These are phyloP conservation scores for Drosophila bocki DNA, from an alignment of 1,140 invertebrate genomes.

Conservation along the genomic window DNA sequence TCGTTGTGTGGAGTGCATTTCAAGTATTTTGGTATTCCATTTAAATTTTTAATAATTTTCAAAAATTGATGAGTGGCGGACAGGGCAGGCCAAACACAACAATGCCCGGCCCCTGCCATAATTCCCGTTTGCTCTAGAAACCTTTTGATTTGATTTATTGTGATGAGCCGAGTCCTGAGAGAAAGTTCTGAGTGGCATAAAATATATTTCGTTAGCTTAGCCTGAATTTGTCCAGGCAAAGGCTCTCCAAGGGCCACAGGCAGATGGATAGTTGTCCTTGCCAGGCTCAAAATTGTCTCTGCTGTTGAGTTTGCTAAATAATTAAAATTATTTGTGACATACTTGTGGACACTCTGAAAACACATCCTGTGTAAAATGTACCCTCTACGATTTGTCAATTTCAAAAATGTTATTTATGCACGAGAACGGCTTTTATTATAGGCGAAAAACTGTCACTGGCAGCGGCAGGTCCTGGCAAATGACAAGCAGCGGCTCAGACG, in stretches of 20 bases:
- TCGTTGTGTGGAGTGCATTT: constrained; percentile 61
- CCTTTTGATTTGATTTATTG: constrained; percentile 74
- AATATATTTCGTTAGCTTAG: constrained; percentile 44
- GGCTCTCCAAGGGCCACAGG: constrained; percentile 13
- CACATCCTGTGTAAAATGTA: constrained; percentile 17
- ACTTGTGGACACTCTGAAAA: constrained; percentile 24
- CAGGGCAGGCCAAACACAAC: constrained; percentile 39
- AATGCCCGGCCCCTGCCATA: not conserved
- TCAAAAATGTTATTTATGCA: constrained; percentile 54
- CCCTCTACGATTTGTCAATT: constrained; percentile 59
- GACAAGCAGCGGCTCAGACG: constrained; percentile 49
- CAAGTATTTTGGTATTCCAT: constrained; percentile 79
- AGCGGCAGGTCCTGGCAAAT: constrained; percentile 43
- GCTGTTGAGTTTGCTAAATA: constrained; percentile 60
- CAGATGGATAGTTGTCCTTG: constrained; percentile 25
- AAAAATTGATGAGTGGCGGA: constrained; percentile 79
- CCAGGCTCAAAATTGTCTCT: constrained; percentile 26
- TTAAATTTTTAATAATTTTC: constrained; percentile 83
- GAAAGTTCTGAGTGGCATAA: constrained; percentile 41
- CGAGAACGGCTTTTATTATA: constrained; percentile 34
- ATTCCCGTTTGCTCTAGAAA: constrained; percentile 14
- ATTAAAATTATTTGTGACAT: constrained; percentile 70
- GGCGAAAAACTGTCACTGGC: constrained; percentile 38
- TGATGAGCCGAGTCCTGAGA: constrained; percentile 48
- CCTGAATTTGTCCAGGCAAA: not conserved